Base-by-base conservation (phyloP, 2,113 vertebrate genomes). In the Scophthalmus maximus region DNA sequence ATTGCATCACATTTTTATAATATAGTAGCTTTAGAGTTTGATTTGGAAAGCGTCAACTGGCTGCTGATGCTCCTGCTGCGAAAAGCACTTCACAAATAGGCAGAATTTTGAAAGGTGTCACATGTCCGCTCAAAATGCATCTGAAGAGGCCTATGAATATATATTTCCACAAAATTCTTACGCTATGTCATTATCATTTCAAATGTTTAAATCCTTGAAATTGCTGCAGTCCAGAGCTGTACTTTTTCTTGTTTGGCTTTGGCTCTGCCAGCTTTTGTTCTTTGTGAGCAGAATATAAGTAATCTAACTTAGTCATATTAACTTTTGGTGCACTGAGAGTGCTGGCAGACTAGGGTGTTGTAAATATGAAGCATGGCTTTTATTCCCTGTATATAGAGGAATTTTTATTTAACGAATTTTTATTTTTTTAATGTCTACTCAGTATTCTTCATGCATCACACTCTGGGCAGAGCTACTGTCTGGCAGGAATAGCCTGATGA, bases 131-230 rank as follows among this genome's bases (percentile, higher is more conserved):
- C 57, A 61, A 68, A 73, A 63, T 44, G 53, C 42, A 73, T 58
- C 29, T 46, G 25, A 64, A 79, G 76, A 68, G 38, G 46, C 9
- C 63, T 73, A 70, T 65, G 73, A 73, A 47, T 23, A 55, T 23
- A 40, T 30, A 27, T 78, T 79, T 51, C 65, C 53, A 29, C 61
- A 67, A 67, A 84, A n/a, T n/a, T n/a, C n/a, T n/a, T n/a, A n/a
- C n/a, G n/a, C n/a, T n/a, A 72, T 53, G 38, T 34, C 36, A 8
- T 76, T 57, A 76, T 73, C 47, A 66, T 57, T 65, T 62, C 0
- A 17, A 71, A 71, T 82, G 56, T 67, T 70, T 65, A 68, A 83
- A 76, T 77, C 34, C 30, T 70, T 82, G 58, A 79, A 67, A 64
- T 70, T 47, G 29, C 55, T 57, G 69, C 20, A 49, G 52, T 57